Percentiles rank a stretch among this genome's conserved stretches.
These are phyloP conservation scores for Candoia aspera DNA, from an alignment of 2,113 vertebrate genomes.

Conservation along the genomic window DNA sequence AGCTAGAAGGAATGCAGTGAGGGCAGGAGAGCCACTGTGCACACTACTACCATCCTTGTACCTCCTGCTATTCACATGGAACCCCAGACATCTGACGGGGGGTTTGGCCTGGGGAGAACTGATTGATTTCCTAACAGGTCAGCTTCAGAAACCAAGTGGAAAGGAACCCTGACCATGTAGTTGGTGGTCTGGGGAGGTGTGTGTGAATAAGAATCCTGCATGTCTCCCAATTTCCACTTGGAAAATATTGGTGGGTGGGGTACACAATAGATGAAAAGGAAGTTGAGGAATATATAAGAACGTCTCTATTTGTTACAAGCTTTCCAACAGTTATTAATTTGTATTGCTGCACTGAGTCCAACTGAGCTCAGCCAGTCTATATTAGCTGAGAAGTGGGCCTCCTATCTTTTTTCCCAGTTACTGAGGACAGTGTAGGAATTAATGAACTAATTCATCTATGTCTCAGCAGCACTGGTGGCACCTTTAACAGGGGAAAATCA, in stretches of 20 bases:
- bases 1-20: no score
- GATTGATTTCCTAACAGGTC: not conserved
- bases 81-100: no score
- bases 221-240: not conserved
- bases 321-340: constrained; percentile 24
- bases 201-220: not conserved
- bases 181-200: not conserved
- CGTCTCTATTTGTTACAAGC: not conserved
- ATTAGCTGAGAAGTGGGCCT: not conserved
- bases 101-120: no score
- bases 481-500: not conserved
- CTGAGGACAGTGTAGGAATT: constrained; percentile 25
- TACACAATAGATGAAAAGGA: not conserved
- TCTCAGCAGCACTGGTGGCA: constrained; percentile 1
- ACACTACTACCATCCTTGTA: no score
- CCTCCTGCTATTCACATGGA: no score
- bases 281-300: not conserved
- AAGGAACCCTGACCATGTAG: not conserved
- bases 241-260: not conserved
- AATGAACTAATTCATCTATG: constrained; percentile 33
- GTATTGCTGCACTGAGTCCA: constrained; percentile 5
- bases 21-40: no score
- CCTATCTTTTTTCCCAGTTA: not conserved
- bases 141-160: not conserved
- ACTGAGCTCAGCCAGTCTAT: not conserved